Evolutionary conservation across 2,888 invertebrate genomes (phyloP).

Genomic region (Bedellia somnulentella): DNA sequence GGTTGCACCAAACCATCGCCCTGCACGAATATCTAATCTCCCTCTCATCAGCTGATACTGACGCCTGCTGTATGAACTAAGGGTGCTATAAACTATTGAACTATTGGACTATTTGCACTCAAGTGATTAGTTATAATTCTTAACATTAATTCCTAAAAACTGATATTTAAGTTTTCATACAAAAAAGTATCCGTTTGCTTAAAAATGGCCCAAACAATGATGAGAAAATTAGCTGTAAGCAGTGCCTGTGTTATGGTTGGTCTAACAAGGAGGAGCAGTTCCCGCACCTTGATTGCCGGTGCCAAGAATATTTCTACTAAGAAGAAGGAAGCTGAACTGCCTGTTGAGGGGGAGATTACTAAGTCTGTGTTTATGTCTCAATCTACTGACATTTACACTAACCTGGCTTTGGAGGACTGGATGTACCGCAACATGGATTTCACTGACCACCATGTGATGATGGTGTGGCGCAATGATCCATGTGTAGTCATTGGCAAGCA

Average conservation of each 20-base stretch:
- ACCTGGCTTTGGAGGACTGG: conserved; percentile 96
- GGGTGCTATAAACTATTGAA: background rate
- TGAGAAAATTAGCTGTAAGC: conserved; percentile 39
- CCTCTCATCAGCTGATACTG: conserved; percentile 74
- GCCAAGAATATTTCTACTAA: conserved; percentile 19
- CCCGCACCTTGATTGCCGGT: conserved; percentile 27
- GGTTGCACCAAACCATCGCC: conserved; percentile 88
- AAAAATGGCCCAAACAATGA: conserved; percentile 50
- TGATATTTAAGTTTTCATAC: conserved; percentile 28
- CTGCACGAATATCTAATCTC: conserved; percentile 86
- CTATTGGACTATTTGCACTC: background rate
- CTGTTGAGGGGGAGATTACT: conserved; percentile 59
- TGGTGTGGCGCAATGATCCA: conserved; percentile 92
- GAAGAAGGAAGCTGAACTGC: conserved; percentile 26
- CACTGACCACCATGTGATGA: conserved; percentile 77
- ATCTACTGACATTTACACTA: conserved; percentile 87
- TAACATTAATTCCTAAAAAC: background rate
- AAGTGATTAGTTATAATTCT: background rate
- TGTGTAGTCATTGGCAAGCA: conserved; percentile 95
- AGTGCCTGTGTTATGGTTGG: conserved; percentile 39
- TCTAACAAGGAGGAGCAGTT: conserved; percentile 34
- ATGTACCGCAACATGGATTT: conserved; percentile 87
- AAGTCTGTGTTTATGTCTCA: conserved; percentile 92
- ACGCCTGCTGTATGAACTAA: conserved; percentile 42
- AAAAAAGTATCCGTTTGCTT: conserved; percentile 45